Evolutionary conservation across 92 coral and sea anemone species (phyloP), one percentile per base, ranked within the genome.

Genomic region (Siderastrea radians): DNA sequence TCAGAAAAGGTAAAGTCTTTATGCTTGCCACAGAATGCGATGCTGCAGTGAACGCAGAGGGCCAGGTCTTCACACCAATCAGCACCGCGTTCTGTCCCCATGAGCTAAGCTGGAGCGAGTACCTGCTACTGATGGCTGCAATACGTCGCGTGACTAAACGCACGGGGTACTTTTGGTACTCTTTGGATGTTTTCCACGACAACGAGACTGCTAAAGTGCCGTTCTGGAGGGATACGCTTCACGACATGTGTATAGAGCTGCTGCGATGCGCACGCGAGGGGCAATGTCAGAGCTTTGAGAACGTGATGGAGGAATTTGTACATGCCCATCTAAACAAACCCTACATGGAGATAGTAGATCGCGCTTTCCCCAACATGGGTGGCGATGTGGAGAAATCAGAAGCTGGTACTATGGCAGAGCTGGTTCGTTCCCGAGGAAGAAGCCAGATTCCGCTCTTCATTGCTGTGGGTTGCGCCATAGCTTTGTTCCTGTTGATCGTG

Each of bases 1-100:
- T 14, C 7, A 19, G 43, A 8, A 17, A 12, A 14, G 68, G 83
- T 26, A 83, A 49, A 12, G 50, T 88, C 3, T 88, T 26, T 72
- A 88, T 88, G 58, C 88, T 88, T 17, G 72, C 78, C 6, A 88
- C 92, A 11, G 92, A 88, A 13, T 88, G 92, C 15, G 92, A 88
- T 75, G 92, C 88, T 47, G 66, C 88, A 45, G 65, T 58, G 58
- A 88, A 82, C 19, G 75, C 87, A 71, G 92, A 75, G 7, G 92
- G 92, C 58, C 88, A 66, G 60, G 84, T 52, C 10, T 88, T 88
- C 75, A 75, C 92, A 7, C 92, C 88, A 46, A 69, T 83, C 13
- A 88, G 88, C 82, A 82, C 88, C 49, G 54, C 84, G 59, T 83
- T 88, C 74, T 88, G 92, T 17, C 88, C 92, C 4, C 84, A 82